Conservation (phyloP, 2,888 invertebrate species). For the Mesorhabditis sp. region DNA sequence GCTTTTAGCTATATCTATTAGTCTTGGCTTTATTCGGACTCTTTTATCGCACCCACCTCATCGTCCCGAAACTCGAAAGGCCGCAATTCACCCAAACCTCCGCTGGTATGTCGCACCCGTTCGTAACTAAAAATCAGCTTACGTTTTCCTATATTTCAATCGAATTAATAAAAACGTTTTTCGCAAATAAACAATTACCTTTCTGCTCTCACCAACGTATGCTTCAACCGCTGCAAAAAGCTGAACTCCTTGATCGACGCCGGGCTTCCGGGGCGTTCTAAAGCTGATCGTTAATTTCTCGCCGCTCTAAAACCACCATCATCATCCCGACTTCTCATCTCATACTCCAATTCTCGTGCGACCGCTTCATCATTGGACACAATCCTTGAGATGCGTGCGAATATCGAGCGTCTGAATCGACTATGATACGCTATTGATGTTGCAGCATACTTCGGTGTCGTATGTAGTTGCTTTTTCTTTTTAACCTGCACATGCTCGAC, state of each 20-base stretch:
- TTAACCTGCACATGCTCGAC: too few species aligned
- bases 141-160: not conserved
- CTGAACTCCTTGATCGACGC: not conserved
- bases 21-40: not conserved
- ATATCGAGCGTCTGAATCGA: not conserved
- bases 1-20: not conserved
- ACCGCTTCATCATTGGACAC: slow-evolving; percentile 1
- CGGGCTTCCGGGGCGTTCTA: not conserved
- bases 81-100: not conserved
- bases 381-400: slow-evolving; percentile 4
- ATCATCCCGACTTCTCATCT: not conserved
- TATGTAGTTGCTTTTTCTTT: too few species aligned
- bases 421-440: not conserved
- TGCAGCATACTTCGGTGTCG: too few species aligned
- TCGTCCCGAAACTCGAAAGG: not conserved
- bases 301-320: not conserved
- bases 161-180: too few species aligned
- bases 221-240: slow-evolving; percentile 3
- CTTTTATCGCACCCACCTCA: not conserved
- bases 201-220: slow-evolving; percentile 2
- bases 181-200: not conserved
- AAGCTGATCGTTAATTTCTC: not conserved
- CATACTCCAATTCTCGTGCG: not conserved
- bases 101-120: slow-evolving; percentile 5
- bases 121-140: not conserved